Conservation (phyloP, 1,140 invertebrate species). For the Drosophila varians region DNA sequence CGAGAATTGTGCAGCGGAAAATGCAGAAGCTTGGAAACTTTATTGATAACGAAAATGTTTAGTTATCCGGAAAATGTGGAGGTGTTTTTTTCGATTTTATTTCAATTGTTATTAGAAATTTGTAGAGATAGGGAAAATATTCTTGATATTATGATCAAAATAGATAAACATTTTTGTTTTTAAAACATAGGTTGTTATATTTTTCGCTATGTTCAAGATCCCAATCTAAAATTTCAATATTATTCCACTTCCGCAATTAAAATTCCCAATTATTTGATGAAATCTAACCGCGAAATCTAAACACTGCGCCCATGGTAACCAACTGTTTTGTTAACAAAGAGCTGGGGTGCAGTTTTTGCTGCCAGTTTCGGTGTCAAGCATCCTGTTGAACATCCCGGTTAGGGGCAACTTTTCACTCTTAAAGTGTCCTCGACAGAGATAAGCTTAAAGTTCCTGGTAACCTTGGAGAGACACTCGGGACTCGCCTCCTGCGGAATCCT, state of each 20-base stretch:
- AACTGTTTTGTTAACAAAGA: conserved; percentile 11
- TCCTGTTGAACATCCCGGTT: conserved; percentile 24
- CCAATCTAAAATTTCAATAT: neutral
- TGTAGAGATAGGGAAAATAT: too few species aligned
- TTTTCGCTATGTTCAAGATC: neutral
- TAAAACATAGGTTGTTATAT: too few species aligned
- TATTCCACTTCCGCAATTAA: neutral
- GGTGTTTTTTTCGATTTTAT: neutral
- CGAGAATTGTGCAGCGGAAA: conserved; percentile 36
- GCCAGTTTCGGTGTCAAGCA: conserved; percentile 59
- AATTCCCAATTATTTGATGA: neutral
- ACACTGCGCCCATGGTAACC: conserved; percentile 12
- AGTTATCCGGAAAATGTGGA: neutral
- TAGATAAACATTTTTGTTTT: too few species aligned
- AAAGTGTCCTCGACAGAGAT: conserved; percentile 22
- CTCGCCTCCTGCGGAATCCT: conserved; percentile 25
- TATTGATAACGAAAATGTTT: neutral
- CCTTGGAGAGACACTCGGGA: conserved; percentile 25
- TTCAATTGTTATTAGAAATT: too few species aligned
- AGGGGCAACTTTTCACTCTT: conserved; percentile 42
- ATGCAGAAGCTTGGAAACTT: conserved; percentile 6
- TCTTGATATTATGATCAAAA: too few species aligned
- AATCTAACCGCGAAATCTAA: conserved; percentile 6
- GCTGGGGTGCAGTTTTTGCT: conserved; percentile 20
- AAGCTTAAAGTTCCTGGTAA: conserved; percentile 33